A percentile compares a stretch with the other conserved stretches of the same genome.
Evolutionary conservation across 2,113 vertebrate species (phyloP).

Genomic region (Spilogale gracilis): DNA sequence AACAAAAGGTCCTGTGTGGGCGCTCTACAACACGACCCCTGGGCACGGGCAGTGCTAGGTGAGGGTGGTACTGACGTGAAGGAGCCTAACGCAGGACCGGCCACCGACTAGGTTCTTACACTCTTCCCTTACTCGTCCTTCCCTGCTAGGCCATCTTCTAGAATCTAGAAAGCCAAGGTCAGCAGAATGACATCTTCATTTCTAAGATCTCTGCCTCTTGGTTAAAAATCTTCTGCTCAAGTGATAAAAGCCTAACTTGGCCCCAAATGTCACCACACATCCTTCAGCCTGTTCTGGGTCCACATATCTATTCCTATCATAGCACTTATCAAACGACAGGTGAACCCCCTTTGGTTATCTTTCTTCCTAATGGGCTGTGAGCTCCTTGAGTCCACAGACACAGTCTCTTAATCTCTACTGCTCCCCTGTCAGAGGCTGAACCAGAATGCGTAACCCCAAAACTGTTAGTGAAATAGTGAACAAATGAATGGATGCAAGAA

Average conservation of each 20-base stretch:
- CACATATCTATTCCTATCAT: not conserved
- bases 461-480: not conserved
- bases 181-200: not conserved
- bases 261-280: not conserved
- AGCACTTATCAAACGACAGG: not conserved
- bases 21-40: not conserved
- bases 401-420: not conserved
- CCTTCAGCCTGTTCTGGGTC: not conserved
- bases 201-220: not conserved
- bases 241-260: not conserved
- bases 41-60: not conserved
- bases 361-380: not conserved
- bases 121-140: not conserved
- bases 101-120: not conserved
- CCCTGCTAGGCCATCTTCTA: not conserved
- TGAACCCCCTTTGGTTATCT: not conserved
- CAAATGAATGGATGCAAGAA: not conserved
- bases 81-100: not conserved
- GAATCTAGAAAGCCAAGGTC: slow-evolving; percentile 6
- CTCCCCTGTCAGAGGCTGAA: not conserved
- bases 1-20: not conserved
- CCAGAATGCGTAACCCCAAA: not conserved
- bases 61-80: not conserved
- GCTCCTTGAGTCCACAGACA: not conserved
- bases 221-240: not conserved